Evolutionary conservation across 2,113 vertebrate genomes (phyloP).

Genomic region (Phylloscopus whistleri): DNA sequence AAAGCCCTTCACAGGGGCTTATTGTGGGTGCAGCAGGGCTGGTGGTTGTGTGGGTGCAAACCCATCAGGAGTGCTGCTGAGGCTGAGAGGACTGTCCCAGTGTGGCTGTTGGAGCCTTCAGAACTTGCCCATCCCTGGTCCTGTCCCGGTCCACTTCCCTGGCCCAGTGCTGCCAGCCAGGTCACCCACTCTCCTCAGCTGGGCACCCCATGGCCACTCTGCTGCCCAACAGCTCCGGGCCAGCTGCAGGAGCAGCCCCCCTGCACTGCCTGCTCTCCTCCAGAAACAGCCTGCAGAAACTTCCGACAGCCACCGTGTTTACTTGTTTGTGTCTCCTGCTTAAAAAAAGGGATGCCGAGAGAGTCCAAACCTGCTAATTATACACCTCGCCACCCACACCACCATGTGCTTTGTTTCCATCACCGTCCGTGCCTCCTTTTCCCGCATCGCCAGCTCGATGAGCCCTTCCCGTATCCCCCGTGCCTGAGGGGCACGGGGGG

Average conservation of each 20-base stretch:
- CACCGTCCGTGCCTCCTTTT: background rate
- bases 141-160: rapidly evolving
- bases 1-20: background rate
- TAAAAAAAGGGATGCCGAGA: background rate
- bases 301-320: background rate
- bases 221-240: background rate
- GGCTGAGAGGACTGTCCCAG: background rate
- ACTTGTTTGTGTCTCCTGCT: background rate
- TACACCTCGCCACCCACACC: constrained; percentile 7
- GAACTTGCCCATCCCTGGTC: background rate
- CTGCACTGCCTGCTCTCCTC: background rate
- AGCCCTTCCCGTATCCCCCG: background rate
- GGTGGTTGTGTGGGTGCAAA: background rate
- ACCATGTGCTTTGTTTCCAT: background rate
- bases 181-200: background rate
- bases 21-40: background rate
- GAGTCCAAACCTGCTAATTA: constrained; percentile 15
- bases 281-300: background rate
- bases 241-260: background rate
- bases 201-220: background rate
- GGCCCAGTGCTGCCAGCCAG: background rate
- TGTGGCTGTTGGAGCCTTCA: background rate
- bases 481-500: background rate
- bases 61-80: background rate
- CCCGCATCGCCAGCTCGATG: background rate